These are phyloP conservation scores for Bufo gargarizans DNA, from an alignment of 2,113 vertebrate species.

Conservation along the genomic window DNA sequence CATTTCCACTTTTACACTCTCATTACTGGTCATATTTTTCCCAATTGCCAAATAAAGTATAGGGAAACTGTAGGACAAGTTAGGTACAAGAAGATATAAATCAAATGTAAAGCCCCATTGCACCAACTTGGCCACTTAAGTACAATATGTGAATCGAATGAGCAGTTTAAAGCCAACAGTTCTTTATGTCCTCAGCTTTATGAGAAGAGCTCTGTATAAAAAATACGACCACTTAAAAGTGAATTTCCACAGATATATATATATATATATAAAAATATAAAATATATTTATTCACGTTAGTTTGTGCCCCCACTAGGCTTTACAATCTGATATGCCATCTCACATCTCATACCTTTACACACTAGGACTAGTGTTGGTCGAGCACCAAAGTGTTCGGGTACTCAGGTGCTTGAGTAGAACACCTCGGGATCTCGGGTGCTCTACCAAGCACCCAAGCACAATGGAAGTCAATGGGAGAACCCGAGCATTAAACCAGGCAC, in stretches of 20 bases:
- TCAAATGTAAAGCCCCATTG: not conserved
- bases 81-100: not conserved
- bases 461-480: no score
- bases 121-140: not conserved
- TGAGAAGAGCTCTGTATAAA: not conserved
- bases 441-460: no score
- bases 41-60: constrained; percentile 1
- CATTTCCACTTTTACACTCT: constrained; percentile 1
- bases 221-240: not conserved
- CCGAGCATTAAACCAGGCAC: no score
- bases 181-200: not conserved
- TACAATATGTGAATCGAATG: not conserved
- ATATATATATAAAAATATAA: no score
- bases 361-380: no score
- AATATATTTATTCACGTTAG: no score
- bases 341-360: no score
- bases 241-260: not conserved
- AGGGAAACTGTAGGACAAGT: not conserved
- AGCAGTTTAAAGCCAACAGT: not conserved
- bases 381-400: no score
- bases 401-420: no score
- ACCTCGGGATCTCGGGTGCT: no score
- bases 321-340: no score
- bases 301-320: no score
- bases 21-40: constrained; percentile 15